Percentiles rank a stretch among this genome's conserved stretches.
Conservation (phyloP, 1,140 invertebrate species). For the Pteromalus puparum region DNA sequence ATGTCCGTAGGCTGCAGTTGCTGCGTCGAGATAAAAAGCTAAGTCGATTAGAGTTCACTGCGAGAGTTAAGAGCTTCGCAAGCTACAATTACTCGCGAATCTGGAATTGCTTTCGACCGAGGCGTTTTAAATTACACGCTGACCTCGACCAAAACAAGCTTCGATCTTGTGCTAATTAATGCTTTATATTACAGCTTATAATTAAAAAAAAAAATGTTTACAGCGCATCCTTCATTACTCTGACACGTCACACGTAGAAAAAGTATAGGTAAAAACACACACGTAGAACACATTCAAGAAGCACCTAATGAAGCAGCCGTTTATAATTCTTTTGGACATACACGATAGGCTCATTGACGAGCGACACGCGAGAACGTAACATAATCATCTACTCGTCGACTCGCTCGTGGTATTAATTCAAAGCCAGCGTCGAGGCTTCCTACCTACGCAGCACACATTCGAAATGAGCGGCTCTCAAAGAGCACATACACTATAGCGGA, state of each 20-base stretch:
- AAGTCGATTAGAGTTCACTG: conserved; percentile 4
- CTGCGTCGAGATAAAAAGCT: not conserved
- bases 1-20: not conserved
- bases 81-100: conserved; percentile 17
- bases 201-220: no score
- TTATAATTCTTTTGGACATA: not conserved
- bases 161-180: not conserved
- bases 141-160: not conserved
- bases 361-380: not conserved
- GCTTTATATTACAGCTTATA: no score
- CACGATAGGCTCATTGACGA: not conserved
- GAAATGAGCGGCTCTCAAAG: conserved; percentile 8
- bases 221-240: no score
- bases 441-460: not conserved
- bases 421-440: not conserved
- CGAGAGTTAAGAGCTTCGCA: not conserved
- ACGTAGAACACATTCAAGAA: not conserved
- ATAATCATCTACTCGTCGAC: not conserved
- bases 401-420: not conserved
- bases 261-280: no score
- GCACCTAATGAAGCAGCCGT: not conserved
- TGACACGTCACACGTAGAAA: no score
- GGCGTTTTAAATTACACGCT: not conserved
- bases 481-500: not conserved
- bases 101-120: not conserved